Base-by-base conservation (phyloP, 2,888 invertebrate species). In the Aradus depressus region DNA sequence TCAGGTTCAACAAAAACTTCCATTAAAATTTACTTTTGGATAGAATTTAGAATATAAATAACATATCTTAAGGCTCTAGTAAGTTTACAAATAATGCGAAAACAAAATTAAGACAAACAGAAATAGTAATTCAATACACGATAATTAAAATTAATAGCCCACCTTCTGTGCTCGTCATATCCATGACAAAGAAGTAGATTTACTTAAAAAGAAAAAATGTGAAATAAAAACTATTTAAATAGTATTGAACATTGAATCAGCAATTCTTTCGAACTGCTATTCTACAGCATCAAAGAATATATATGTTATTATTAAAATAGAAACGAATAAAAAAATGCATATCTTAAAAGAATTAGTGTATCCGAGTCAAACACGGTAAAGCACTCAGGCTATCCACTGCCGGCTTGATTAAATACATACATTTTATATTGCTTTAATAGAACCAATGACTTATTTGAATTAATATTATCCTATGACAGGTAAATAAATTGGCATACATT, bases 111-210 rank as follows among this genome's bases (percentile, higher is more conserved):
- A 43, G 43, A 37, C 23, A 50, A 55, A 44, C 56, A 47, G 50
- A 52, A 44, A 52, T 58, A 64, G 64, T 62, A 64, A 44, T 35
- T 14, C 35, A 43, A 28, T 43, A 48, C 23, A 51, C 28, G 50
- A 28, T 28, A 39, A 47, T 42, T 45, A 47, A 51, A 51, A 41
- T 19, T 22, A 14, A 28, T 21, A 16, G 45, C 51, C 55, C 49
- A 69, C 69, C 68, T 66, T 68, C 68, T 59, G 68, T 65, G 60
- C 68, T 67, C 63, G 68, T 66, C 69, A 69, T 69, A 61, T 68
- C 68, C 68, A 67, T 67, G 66, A 65, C 47, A 47, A 47, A 47
- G 47, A 22, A 23, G 21, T 14, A 37, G 32, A 38, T 25, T 47
- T 47, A 37, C 18, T 25, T n/a, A 10, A 47, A 23, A 32, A 16